Base-by-base conservation (phyloP, 2,797 vertebrate species). In the Merluccius polli region DNA sequence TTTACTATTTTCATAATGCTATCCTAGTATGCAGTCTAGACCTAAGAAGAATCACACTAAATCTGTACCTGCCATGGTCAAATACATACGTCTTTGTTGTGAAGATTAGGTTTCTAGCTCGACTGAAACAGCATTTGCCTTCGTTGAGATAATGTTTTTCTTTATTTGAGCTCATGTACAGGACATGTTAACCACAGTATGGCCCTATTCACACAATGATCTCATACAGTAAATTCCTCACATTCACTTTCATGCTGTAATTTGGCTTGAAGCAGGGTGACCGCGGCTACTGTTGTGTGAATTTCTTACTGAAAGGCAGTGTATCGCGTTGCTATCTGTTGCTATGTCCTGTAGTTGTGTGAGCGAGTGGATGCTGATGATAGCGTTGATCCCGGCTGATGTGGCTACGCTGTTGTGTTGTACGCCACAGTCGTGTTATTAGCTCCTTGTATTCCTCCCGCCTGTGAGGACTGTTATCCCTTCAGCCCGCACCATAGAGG, bases 401-500 rank as follows among this genome's bases (percentile, higher is more conserved):
- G 41, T 48, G 41, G 41, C 41, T 18, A 48, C 41, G 5, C 41
- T 18, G 2, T 48, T 48, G 41, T 18, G 18, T 48, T 48, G 38
- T 12, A 12, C 38, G 10, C 1, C 11, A 11, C 24, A 27, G 59
- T 59, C 59, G 2, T 65, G 59, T 11, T 27, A 27, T 27, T 11
- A 63, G 24, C 59, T 63, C 59, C 59, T 12, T 27, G n/a, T 27
- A 1, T 12, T 11, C 59, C 59, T 10, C 59, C 24, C n/a, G 21
- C 52, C 21, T 6, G 8, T 7, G 52, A 59, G 52, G 52, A 52
- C 52, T 24, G 52, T 10, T 24, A 10, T 59, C n/a, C 21, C 52
- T 9, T 21, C 48, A 18, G 21, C 18, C 21, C 52, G 2, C 52
- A 59, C 36, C 52, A 10, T 24, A 65, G 79, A 67, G 84, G 71